Evolutionary conservation across 1,140 invertebrate species (phyloP).

Genomic region (Ylistrum balloti): DNA sequence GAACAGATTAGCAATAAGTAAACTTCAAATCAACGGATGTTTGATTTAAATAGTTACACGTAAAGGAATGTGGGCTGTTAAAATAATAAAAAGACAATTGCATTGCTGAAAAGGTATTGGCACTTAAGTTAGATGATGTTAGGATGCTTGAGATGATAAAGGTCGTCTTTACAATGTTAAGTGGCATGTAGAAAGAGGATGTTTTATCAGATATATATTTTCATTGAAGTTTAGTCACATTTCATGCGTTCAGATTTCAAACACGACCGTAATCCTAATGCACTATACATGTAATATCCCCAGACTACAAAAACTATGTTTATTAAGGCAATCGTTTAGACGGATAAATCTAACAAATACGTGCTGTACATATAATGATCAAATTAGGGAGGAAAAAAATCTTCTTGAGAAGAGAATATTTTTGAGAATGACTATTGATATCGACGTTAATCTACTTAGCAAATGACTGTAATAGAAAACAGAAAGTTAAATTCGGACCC

Average conservation of each 20-base stretch:
- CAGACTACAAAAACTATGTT: background rate
- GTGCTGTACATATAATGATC: background rate
- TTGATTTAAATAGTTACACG: background rate
- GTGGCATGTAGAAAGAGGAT: background rate
- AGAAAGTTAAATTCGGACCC: background rate
- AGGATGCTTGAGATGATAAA: background rate
- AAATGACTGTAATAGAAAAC: no score
- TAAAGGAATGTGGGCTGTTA: background rate
- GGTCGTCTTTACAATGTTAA: background rate
- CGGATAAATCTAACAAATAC: background rate
- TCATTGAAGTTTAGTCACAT: background rate
- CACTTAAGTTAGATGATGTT: background rate
- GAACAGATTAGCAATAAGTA: background rate
- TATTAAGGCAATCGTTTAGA: background rate
- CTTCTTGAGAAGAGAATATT: no score
- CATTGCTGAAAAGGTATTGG: background rate
- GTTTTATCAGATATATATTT: slow-evolving; percentile 1
- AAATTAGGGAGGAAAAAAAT: no score
- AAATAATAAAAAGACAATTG: background rate
- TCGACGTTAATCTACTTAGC: no score
- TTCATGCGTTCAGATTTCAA: background rate
- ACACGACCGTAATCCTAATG: background rate
- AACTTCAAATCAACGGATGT: background rate
- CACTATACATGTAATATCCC: background rate
- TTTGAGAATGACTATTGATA: no score